These are phyloP conservation scores for Drosophila fuyamai DNA, from an alignment of 1,140 invertebrate species.

Conservation along the genomic window DNA sequence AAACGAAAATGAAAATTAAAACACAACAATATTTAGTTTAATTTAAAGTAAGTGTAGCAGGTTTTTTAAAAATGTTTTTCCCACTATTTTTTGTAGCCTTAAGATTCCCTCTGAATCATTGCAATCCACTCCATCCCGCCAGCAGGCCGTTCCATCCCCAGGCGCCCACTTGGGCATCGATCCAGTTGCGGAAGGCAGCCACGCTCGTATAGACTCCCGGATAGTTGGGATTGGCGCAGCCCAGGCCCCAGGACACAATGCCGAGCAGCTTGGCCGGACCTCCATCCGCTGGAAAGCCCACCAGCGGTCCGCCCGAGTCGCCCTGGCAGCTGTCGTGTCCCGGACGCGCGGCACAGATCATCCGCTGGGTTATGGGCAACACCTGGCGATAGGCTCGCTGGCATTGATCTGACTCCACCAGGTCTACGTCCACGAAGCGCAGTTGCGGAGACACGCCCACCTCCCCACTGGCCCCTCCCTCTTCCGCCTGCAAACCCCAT, in stretches of 20 bases:
- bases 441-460: conserved; percentile 50
- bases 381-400: conserved; percentile 57
- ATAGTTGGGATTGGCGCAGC: conserved; percentile 85
- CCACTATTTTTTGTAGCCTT: not conserved
- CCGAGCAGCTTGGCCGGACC: conserved; percentile 85
- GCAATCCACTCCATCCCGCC: conserved; percentile 59
- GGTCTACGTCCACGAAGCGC: conserved; percentile 62
- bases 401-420: conserved; percentile 50
- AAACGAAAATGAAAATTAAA: too few species aligned
- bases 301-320: conserved; percentile 76
- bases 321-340: conserved; percentile 77
- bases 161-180: conserved; percentile 65
- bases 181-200: conserved; percentile 66
- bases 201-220: conserved; percentile 86
- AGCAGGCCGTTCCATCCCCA: conserved; percentile 64
- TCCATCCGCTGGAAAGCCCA: conserved; percentile 56
- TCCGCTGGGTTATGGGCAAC: conserved; percentile 65
- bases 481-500: conserved; percentile 71
- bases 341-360: conserved; percentile 72
- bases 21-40: too few species aligned
- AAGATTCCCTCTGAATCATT: conserved; percentile 1
- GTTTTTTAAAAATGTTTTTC: too few species aligned
- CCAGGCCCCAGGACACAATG: conserved; percentile 84
- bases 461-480: conserved; percentile 4
- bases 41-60: too few species aligned